A percentile compares a stretch with the other conserved stretches of the same genome.
phyloP scores from a whole-genome alignment of 1,140 invertebrate species.

The Asobara japonica region DNA sequence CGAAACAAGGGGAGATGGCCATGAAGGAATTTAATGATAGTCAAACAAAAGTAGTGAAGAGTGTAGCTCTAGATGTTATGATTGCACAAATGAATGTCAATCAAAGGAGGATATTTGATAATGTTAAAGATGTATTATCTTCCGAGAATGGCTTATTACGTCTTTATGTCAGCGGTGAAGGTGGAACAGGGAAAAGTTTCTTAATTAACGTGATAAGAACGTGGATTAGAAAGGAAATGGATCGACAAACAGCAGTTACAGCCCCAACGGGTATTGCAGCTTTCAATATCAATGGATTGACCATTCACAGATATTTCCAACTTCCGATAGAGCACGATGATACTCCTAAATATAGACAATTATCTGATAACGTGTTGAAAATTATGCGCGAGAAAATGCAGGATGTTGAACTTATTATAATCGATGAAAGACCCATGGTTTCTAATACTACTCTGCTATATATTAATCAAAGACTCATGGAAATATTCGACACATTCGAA shows the following conservation, averaged over 20 bases:
- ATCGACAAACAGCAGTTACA: constrained; percentile 40
- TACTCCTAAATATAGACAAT: constrained; percentile 31
- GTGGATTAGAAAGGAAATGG: constrained; percentile 34
- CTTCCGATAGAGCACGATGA: constrained; percentile 38
- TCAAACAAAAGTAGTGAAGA: constrained; percentile 6
- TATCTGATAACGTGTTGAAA: constrained; percentile 38
- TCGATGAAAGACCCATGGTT: constrained; percentile 40
- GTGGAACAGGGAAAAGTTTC: constrained; percentile 44
- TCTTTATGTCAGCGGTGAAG: constrained; percentile 35
- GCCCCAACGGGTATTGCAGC: constrained; percentile 46
- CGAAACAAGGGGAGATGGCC: no score
- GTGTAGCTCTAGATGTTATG: constrained; percentile 31
- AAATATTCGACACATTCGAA: no score
- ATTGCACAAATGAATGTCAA: constrained; percentile 38
- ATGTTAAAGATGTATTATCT: background rate
- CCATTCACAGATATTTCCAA: constrained; percentile 36
- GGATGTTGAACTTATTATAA: constrained; percentile 34
- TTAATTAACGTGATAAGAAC: constrained; percentile 37
- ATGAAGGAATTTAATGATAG: no score
- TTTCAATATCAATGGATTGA: constrained; percentile 48
- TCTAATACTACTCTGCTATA: constrained; percentile 45
- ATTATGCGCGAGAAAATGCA: constrained; percentile 34
- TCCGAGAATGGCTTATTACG: constrained; percentile 20
- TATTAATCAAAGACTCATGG: constrained; percentile 30
- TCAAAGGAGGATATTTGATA: constrained; percentile 33